These are phyloP conservation scores for Isurus oxyrinchus DNA, from an alignment of 2,113 vertebrate genomes.

Conservation along the genomic window DNA sequence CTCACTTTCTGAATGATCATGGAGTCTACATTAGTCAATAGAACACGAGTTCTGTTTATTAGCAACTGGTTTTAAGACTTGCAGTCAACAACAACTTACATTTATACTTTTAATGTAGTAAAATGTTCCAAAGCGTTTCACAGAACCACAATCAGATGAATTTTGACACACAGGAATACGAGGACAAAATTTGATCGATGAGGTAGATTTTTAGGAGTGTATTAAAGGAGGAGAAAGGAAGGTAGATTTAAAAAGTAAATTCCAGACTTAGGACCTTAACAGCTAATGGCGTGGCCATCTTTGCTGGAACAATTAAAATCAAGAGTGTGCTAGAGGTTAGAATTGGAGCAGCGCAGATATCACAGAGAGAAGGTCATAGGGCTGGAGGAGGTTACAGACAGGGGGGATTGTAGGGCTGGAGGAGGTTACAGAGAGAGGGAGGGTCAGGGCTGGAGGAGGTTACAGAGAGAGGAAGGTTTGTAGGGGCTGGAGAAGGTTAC, in stretches of 20 bases:
- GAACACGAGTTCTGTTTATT: constrained; percentile 3
- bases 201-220: not conserved
- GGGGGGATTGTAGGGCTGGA: no score
- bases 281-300: not conserved
- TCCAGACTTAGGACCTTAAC: not conserved
- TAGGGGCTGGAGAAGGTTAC: no score
- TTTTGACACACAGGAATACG: not conserved
- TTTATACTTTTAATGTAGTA: not conserved
- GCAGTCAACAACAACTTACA: not conserved
- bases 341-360: not conserved
- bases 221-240: not conserved
- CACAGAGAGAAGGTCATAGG: not conserved
- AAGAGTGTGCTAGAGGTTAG: not conserved
- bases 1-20: constrained; percentile 91
- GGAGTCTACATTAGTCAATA: constrained; percentile 57
- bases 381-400: not conserved
- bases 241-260: not conserved
- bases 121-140: not conserved
- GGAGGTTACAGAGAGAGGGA: no score
- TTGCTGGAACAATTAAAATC: not conserved
- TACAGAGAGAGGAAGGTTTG: no score
- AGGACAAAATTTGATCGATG: not conserved
- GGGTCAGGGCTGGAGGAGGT: no score
- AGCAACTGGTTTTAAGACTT: not conserved
- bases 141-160: not conserved